Evolutionary conservation across 1,140 invertebrate species (phyloP).

Genomic region (Diploscapter pachys): DNA sequence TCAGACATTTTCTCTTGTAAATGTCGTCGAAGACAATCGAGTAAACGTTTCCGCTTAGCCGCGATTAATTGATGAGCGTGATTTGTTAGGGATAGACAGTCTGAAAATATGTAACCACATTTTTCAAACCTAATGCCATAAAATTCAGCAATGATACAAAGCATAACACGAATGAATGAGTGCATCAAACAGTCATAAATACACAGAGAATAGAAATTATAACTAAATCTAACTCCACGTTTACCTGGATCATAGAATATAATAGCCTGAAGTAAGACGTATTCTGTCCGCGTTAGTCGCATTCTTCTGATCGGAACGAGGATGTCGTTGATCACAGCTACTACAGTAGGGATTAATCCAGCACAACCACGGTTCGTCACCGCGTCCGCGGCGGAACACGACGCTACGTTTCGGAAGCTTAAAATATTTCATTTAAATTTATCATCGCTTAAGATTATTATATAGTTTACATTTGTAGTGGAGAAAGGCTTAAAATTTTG

Average conservation of each 20-base stretch:
- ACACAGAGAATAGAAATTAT: not conserved
- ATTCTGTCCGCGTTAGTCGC: slow-evolving; percentile 52
- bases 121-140: no score
- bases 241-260: slow-evolving; percentile 56
- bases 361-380: no score
- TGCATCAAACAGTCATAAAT: not conserved
- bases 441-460: no score
- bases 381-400: no score
- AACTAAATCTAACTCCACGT: not conserved
- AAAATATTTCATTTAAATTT: no score
- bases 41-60: slow-evolving; percentile 41
- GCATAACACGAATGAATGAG: no score
- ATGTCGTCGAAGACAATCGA: slow-evolving; percentile 41
- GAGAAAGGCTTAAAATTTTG: no score
- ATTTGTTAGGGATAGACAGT: slow-evolving; percentile 48
- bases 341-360: slow-evolving; percentile 56
- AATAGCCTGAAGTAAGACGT: slow-evolving; percentile 52
- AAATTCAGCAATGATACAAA: no score
- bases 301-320: slow-evolving; percentile 51
- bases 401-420: no score
- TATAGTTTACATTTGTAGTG: no score
- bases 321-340: slow-evolving; percentile 57
- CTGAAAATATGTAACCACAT: slow-evolving; percentile 34
- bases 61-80: slow-evolving; percentile 39
- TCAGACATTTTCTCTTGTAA: slow-evolving; percentile 26